Evolutionary conservation across 2,113 vertebrate genomes (phyloP), one percentile per base, ranked within the genome.

Genomic region (Panthera uncia): DNA sequence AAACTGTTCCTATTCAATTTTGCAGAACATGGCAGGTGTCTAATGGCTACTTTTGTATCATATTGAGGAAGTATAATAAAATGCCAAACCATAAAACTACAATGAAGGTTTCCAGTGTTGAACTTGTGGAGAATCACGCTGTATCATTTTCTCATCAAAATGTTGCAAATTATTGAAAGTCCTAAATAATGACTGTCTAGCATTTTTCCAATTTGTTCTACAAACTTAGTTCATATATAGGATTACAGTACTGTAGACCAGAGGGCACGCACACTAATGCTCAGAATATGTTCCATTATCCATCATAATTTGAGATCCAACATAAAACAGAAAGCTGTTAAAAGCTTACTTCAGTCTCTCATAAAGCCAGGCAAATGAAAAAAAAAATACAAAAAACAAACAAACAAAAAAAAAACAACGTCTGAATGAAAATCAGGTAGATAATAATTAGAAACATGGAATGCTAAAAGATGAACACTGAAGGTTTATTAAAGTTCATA

Each of bases 281-380:
- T 95, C 96, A 97, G 93, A 97, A 96, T 93, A 97, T 98, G 91
- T 98, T 98, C 98, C 97, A 98, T 97, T 97, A 95, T 89, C 89
- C 91, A 97, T 98, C 88, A 98, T 95, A 98, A 97, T 95, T 97
- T 98, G 96, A 98, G 91, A 88, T 73, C 66, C 83, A 96, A 90
- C 76, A 97, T 94, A 97, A 97, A 93, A 96, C 45, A 89, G 80
- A 73, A 0, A 65, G 16, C 19, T 94, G 97, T 92, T 95, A 88
- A 98, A 97, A 97, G 92, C 31, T 95, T 97, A 93, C 74, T 66
- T 98, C 87, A 94, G 78, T 96, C 55, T 96, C 94, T 91, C 89
- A 74, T 86, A 97, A 98, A 98, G 96, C 18, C 87, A 90, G 48
- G 97, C 79, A 97, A 94, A 96, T 98, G 92, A 71, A 96, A 96